Base-by-base conservation (phyloP, 2,113 vertebrate genomes). In the Microcebus ravelobensis region DNA sequence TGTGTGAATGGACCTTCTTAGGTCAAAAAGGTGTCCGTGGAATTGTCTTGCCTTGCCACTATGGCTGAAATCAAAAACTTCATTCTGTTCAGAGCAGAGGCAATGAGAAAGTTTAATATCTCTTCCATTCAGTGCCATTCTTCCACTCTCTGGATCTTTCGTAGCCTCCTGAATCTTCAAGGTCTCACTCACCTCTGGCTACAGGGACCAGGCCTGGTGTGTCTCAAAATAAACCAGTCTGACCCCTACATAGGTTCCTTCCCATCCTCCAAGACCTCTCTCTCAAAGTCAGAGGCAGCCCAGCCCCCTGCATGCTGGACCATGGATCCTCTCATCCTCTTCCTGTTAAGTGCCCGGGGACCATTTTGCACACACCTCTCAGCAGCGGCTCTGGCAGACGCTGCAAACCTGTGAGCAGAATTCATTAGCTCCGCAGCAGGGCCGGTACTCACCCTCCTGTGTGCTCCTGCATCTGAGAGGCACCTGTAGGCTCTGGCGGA, bases 41-140 rank as follows among this genome's bases (percentile, higher is more conserved):
- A 70, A 48, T 50, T 10, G 6, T 25, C 73, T 52, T 52, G 29
- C 21, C 12, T 63, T 57, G 27, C 48, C 57, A 0, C 6, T 29
- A 6, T 5, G 3, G n/a, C 74, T 86, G 50, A 57, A 48, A 71
- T 29, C 7, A 83, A 81, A 71, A 70, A 77, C 59, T 71, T 70
- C 52, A 4, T 81, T 94, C 68, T 57, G 17, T 55, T 61, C 39
- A n/a, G 83, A 36, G 77, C 74, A 59, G 61, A 55, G 21, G 67
- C 87, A 18, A 70, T 42, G 63, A 94, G 82, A 39, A 83, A 6
- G 0, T 82, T 81, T 67, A 94, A 14, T 89, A 70, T 94, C 93
- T 98, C 55, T 87, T 96, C 34, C 74, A 81, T 96, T 94, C 50
- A 71, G 63, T 55, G 17, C 52, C 52, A 6, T 71, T 50, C 14